Conservation (phyloP, 2,797 vertebrate species). For the Aplochiton taeniatus region DNA sequence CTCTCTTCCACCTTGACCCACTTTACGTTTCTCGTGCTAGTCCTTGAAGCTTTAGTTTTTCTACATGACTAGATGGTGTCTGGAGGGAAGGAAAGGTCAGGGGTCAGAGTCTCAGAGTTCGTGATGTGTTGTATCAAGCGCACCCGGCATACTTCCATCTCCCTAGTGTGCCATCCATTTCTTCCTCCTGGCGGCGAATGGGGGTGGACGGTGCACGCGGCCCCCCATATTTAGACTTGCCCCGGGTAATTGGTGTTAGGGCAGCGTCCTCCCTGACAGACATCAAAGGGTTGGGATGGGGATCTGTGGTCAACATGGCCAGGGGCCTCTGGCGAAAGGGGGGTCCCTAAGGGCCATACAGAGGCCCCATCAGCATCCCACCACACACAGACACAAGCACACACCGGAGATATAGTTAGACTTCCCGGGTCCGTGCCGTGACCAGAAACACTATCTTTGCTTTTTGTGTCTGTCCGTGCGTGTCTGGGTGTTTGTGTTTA, state of each 20-base stretch:
- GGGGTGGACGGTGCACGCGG: no score
- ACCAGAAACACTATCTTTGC: conserved; percentile 16
- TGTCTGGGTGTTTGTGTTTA: conserved; percentile 36
- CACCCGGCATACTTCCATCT: conserved; percentile 1
- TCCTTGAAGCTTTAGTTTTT: conserved; percentile 29
- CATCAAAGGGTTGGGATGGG: conserved; percentile 24
- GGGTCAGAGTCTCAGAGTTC: conserved; percentile 7
- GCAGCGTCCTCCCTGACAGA: conserved; percentile 9
- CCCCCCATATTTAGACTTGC: conserved; percentile 37
- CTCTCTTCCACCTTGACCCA: neutral
- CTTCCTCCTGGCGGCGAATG: no score
- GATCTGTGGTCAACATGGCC: neutral
- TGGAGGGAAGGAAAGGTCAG: conserved; percentile 22
- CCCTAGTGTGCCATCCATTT: conserved; percentile 22
- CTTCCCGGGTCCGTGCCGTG: conserved; percentile 12
- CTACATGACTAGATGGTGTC: conserved; percentile 33
- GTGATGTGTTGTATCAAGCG: conserved; percentile 29
- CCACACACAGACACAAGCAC: neutral
- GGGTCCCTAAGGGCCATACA: no score
- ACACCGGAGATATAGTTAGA: conserved; percentile 43
- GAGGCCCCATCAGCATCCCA: no score
- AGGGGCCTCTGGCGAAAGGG: no score
- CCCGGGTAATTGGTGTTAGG: no score
- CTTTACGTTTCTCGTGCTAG: conserved; percentile 16
- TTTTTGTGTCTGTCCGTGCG: neutral